Base-by-base conservation (phyloP, 1,140 invertebrate genomes). In the Hyles euphorbiae region DNA sequence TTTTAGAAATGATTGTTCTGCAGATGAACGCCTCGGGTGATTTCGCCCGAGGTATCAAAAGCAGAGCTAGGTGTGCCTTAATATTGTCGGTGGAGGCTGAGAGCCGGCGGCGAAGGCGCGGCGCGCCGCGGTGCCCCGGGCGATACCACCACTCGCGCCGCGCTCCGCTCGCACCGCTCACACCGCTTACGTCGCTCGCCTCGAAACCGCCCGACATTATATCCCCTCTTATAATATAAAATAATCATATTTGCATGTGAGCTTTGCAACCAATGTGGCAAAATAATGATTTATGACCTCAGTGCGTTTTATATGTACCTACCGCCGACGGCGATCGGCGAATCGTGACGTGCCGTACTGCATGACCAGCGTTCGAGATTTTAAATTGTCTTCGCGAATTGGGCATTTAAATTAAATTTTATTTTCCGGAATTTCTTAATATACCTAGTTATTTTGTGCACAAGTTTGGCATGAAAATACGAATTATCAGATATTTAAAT, bases 1-100 rank as follows among this genome's bases (percentile, higher is more conserved):
- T 82, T 82, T 77, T 78, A 77, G 63, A 78, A 80, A 78, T 78
- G 73, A 78, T 80, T 82, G 74, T 82, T 78, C 74, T 74, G 74
- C 67, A 70, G 77, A 80, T 76, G 76, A 78, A 63, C 52, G 72
- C 77, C 70, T 59, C 51, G 51, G 61, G 74, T 49, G 44, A 65
- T 63, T 60, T 65, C 50, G 78, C 74, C 66, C 48, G 64, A 62
- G 72, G 77, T 66, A 59, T 62, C 61, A 63, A 68, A 64, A 66
- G 70, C 65, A 72, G 62, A 60, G 74, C 71, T 78, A 80, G 72
- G 72, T 77, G 70, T 72, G 67, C 70, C 69, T 76, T 72, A 71
- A 73, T 74, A 68, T 68, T 62, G 67, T 66, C 61, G 67, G 61
- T 44, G 50, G 55, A 45, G 53, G 44, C 55, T 34, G 50, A 36